These are phyloP conservation scores for Talpa occidentalis DNA, from an alignment of 2,113 vertebrate species.

Conservation along the genomic window DNA sequence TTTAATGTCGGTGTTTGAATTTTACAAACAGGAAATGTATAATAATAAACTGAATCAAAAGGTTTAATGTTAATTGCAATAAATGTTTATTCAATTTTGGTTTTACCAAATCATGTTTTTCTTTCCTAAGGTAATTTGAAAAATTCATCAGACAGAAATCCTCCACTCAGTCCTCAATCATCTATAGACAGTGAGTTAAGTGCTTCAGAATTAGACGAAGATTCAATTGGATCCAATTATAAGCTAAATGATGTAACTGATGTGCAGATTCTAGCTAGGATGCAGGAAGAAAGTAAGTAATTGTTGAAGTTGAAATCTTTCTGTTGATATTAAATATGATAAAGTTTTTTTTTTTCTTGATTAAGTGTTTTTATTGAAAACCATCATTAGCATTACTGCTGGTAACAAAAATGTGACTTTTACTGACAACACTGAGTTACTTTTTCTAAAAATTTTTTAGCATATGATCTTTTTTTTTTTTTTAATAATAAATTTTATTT, in stretches of 20 bases:
- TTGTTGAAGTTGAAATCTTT: background rate
- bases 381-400: background rate
- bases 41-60: conserved; percentile 22
- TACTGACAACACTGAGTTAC: background rate
- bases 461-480: background rate
- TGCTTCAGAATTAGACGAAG: conserved; percentile 99
- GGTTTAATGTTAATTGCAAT: conserved; percentile 20
- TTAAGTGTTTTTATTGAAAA: background rate
- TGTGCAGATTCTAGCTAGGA: conserved; percentile 98
- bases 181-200: conserved; percentile 99
- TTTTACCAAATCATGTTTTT: conserved; percentile 40
- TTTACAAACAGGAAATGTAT: conserved; percentile 6
- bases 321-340: background rate
- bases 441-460: background rate
- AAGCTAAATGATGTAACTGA: conserved; percentile 99
- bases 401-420: conserved; percentile 7
- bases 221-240: conserved; percentile 98
- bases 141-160: conserved; percentile 92
- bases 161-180: conserved; percentile 95
- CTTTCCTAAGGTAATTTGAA: conserved; percentile 90
- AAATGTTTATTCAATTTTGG: conserved; percentile 54
- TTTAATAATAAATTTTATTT: no score
- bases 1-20: conserved; percentile 47
- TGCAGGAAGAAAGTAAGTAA: conserved; percentile 98
- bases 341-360: no score